phyloP scores from a whole-genome alignment of 2,888 invertebrate genomes.

The Drosophila macrospina region DNA sequence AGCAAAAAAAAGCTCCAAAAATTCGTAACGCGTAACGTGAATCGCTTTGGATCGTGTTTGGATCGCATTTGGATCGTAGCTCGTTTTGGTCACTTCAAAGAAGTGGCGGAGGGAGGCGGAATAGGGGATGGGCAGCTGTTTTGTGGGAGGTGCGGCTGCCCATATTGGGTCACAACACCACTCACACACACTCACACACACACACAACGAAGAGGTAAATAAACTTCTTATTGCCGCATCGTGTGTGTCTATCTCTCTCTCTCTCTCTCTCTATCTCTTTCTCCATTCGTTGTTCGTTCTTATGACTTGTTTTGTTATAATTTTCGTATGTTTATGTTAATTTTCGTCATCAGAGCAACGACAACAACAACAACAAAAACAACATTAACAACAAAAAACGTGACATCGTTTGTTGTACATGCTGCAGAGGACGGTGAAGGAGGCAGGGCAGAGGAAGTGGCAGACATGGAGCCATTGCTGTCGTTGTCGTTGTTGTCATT shows the following conservation, averaged over 20 bases:
- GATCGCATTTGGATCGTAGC: constrained; percentile 25
- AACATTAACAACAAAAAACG: constrained; percentile 38
- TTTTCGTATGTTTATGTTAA: constrained; percentile 73
- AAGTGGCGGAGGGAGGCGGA: neutral
- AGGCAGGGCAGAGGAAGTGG: neutral
- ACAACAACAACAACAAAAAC: constrained; percentile 13
- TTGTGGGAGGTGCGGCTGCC: constrained; percentile 49
- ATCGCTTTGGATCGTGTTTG: constrained; percentile 22
- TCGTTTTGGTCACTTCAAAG: constrained; percentile 32
- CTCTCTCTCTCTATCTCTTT: too few relatives aligned
- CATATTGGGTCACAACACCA: constrained; percentile 27
- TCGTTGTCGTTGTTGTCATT: constrained; percentile 45
- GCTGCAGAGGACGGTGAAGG: neutral
- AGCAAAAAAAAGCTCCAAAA: constrained; percentile 18
- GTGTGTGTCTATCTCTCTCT: constrained; percentile 10
- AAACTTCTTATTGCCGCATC: constrained; percentile 64
- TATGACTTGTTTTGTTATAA: constrained; percentile 68
- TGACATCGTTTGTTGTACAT: constrained; percentile 41
- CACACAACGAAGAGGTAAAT: constrained; percentile 52
- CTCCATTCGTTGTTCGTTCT: constrained; percentile 35
- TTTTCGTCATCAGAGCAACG: constrained; percentile 51
- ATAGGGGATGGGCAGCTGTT: neutral
- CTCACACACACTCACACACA: constrained; percentile 2
- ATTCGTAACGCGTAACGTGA: constrained; percentile 45
- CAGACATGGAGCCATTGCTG: constrained; percentile 25